A percentile compares a stretch with the other conserved stretches of the same genome.
Conservation (phyloP, 2,113 vertebrate genomes). For the Oryzias curvinotus region DNA sequence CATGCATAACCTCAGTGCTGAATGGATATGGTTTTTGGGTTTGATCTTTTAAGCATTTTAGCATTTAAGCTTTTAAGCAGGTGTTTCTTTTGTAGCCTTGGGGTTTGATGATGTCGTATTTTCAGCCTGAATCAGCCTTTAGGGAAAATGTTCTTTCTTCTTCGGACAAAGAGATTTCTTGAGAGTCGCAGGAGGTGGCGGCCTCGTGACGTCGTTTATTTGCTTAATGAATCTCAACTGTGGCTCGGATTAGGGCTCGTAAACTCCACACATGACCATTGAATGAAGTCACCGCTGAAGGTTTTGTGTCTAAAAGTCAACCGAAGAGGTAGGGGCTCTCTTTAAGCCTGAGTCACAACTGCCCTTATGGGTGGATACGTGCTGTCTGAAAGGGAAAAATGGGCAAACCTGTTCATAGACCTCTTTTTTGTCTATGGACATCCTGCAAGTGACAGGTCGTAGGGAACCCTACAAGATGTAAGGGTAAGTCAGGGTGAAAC, state of each 20-base stretch:
- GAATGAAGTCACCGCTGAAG: constrained; percentile 41
- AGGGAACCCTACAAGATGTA: no score
- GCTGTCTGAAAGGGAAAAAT: constrained; percentile 9
- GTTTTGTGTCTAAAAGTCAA: constrained; percentile 28
- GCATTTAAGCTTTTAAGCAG: constrained; percentile 2
- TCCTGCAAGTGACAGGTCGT: no score
- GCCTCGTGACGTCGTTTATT: constrained; percentile 12
- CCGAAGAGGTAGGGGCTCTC: constrained; percentile 25
- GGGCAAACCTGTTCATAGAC: neutral
- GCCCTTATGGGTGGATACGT: no score
- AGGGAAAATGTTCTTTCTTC: neutral
- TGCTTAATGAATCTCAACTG: constrained; percentile 31
- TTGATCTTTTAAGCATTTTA: neutral
- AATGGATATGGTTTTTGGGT: constrained; percentile 7
- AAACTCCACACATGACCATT: constrained; percentile 33
- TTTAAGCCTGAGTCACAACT: neutral
- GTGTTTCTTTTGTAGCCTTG: constrained; percentile 6
- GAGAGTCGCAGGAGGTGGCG: neutral
- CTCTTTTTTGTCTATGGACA: constrained; percentile 9
- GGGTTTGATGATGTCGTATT: constrained; percentile 9
- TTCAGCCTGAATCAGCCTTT: neutral
- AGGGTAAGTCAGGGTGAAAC: no score
- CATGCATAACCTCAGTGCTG: neutral
- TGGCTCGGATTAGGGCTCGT: constrained; percentile 22
- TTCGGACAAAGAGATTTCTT: neutral